Percentiles rank a stretch among this genome's conserved stretches.
These are phyloP conservation scores for Zaprionus nigranus DNA, from an alignment of 1,140 invertebrate species.

Conservation along the genomic window DNA sequence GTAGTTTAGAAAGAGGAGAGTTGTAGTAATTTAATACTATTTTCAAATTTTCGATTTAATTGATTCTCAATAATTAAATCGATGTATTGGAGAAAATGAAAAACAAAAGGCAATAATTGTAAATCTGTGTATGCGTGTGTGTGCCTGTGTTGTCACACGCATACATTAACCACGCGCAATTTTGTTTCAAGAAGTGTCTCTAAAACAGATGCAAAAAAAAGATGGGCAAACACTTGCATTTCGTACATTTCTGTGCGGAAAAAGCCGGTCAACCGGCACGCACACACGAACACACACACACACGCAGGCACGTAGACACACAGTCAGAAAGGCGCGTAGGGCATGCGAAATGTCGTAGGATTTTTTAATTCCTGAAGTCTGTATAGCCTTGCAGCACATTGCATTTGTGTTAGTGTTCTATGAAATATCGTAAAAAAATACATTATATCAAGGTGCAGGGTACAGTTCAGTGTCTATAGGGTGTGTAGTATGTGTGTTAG, in stretches of 20 bases:
- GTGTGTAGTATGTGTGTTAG: not conserved
- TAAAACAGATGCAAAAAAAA: conserved; percentile 1
- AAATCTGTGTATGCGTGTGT: conserved; percentile 17
- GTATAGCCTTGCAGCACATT: not conserved
- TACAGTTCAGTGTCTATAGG: not conserved
- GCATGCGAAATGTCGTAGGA: conserved; percentile 1
- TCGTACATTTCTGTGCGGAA: not conserved
- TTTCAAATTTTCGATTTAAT: no score
- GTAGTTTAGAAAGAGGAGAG: no score
- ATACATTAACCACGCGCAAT: conserved; percentile 33
- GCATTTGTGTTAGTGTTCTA: not conserved
- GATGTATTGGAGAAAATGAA: no score
- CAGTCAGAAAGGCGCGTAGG: not conserved
- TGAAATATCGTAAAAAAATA: not conserved
- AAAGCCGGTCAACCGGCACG: conserved; percentile 20
- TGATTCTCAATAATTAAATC: no score
- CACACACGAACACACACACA: not conserved
- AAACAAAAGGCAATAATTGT: conserved; percentile 23
- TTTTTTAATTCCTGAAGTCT: not conserved
- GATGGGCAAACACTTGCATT: not conserved
- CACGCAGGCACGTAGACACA: not conserved
- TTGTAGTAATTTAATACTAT: no score
- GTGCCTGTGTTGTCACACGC: conserved; percentile 12
- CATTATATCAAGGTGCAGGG: not conserved
- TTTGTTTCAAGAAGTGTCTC: conserved; percentile 20